Evolutionary conservation across 2,888 invertebrate genomes (phyloP), one percentile per base, ranked within the genome.

Genomic region (Tetropium fuscum): DNA sequence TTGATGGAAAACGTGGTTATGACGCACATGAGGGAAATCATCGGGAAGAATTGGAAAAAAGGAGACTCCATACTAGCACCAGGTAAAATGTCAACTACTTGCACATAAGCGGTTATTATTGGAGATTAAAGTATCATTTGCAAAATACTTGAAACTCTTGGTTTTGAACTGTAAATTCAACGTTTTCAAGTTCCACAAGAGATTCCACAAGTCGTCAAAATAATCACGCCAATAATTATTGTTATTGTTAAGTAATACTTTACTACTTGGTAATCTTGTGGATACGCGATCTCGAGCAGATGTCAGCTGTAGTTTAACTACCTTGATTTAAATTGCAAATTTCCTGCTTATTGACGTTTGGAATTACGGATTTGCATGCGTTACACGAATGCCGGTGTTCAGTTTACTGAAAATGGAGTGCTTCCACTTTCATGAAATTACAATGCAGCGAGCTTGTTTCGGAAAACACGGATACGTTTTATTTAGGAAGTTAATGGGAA

Each of bases 51-150:
- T 66, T 85, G 87, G 54, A 80, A 82, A 4, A 74, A 78, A 48
- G 97, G 96, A 0, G 97, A 97, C 80, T 97, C 96, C 7, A 98
- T 99, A 65, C 85, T 99, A 58, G 95, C 97, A 1, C 99, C 98
- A 61, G 96, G 93, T 91, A 72, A 34, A 2, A 1, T 32, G 3
- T n/a, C n/a, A n/a, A n/a, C n/a, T n/a, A n/a, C n/a, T n/a, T n/a
- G n/a, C n/a, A n/a, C n/a, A n/a, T n/a, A n/a, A n/a, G n/a, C n/a
- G n/a, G n/a, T n/a, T n/a, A n/a, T n/a, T n/a, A n/a, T n/a, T n/a
- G n/a, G n/a, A n/a, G n/a, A n/a, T n/a, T n/a, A n/a, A n/a, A n/a
- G n/a, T n/a, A n/a, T n/a, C n/a, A n/a, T n/a, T n/a, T n/a, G n/a
- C n/a, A n/a, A n/a, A n/a, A n/a, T n/a, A n/a, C n/a, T n/a, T n/a